These are phyloP conservation scores for Oostethus manadensis DNA, from an alignment of 2,113 vertebrate genomes.

Conservation along the genomic window DNA sequence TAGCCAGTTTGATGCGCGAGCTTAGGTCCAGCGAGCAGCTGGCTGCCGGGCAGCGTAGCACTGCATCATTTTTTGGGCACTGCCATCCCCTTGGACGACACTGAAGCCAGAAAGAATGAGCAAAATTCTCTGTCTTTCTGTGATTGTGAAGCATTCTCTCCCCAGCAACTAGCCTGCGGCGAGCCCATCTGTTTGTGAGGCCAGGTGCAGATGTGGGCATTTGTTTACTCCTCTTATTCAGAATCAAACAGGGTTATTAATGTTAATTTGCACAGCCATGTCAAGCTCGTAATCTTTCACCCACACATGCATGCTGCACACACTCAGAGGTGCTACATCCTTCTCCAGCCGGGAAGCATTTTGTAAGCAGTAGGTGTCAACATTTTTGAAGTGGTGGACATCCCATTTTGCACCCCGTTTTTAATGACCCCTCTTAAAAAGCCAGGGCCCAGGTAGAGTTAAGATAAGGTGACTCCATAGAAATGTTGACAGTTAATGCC, in stretches of 20 bases:
- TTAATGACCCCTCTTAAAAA: constrained; percentile 21
- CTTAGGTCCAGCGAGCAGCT: constrained; percentile 21
- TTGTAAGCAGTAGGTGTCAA: constrained; percentile 27
- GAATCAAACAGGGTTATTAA: constrained; percentile 48
- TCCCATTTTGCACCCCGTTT: constrained; percentile 26
- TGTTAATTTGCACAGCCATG: constrained; percentile 47
- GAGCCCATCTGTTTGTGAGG: constrained; percentile 48
- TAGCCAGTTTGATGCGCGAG: constrained; percentile 20
- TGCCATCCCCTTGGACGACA: constrained; percentile 12
- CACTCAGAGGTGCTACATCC: background rate
- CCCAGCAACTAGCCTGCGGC: constrained; percentile 27
- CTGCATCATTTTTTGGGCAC: constrained; percentile 27
- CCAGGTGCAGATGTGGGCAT: constrained; percentile 52
- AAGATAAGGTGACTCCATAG: constrained; percentile 8
- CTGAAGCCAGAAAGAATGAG: constrained; percentile 13
- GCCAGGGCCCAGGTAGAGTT: constrained; percentile 14
- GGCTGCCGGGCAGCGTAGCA: constrained; percentile 12
- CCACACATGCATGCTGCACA: background rate
- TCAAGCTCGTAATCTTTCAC: constrained; percentile 14
- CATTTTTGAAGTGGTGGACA: constrained; percentile 27
- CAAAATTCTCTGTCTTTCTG: constrained; percentile 19
- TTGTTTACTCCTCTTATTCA: constrained; percentile 53
- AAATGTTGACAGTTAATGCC: constrained; percentile 25
- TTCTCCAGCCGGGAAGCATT: constrained; percentile 23
- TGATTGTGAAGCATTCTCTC: constrained; percentile 11